Percentiles rank a stretch among this genome's conserved stretches.
These are phyloP conservation scores for Eupithecia subumbrata DNA, from an alignment of 2,888 invertebrate genomes.

Conservation along the genomic window DNA sequence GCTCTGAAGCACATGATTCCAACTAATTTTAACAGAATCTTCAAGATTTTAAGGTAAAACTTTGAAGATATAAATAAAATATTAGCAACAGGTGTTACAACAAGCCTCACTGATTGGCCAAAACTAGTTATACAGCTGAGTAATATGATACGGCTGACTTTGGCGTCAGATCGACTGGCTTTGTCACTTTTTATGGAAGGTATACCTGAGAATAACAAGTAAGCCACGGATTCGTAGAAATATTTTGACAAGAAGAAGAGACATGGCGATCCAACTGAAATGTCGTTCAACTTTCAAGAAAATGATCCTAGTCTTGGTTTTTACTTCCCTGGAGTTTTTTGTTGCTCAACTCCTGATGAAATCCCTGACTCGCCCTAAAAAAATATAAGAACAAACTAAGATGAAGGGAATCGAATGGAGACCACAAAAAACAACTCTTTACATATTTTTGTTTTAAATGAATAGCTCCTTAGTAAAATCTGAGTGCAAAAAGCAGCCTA, in stretches of 20 bases:
- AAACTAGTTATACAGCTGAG: constrained; percentile 44
- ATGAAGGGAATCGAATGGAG: neutral
- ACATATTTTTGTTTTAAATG: no score
- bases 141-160: constrained; percentile 46
- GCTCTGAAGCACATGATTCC: neutral
- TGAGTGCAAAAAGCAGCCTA: no score
- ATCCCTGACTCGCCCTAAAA: neutral
- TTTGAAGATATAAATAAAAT: constrained; percentile 36
- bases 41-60: constrained; percentile 13
- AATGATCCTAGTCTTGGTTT: neutral
- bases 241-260: neutral
- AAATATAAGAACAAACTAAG: neutral
- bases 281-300: neutral
- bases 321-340: neutral
- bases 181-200: constrained; percentile 35
- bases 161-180: constrained; percentile 44
- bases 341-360: neutral
- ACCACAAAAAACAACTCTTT: no score
- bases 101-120: constrained; percentile 42
- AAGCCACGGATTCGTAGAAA: neutral
- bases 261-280: neutral
- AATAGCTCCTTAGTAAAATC: no score
- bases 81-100: constrained; percentile 51
- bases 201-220: constrained; percentile 9
- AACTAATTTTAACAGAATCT: neutral